Evolutionary conservation across 2,888 invertebrate species (phyloP).

Genomic region (Heliconius charithonia): DNA sequence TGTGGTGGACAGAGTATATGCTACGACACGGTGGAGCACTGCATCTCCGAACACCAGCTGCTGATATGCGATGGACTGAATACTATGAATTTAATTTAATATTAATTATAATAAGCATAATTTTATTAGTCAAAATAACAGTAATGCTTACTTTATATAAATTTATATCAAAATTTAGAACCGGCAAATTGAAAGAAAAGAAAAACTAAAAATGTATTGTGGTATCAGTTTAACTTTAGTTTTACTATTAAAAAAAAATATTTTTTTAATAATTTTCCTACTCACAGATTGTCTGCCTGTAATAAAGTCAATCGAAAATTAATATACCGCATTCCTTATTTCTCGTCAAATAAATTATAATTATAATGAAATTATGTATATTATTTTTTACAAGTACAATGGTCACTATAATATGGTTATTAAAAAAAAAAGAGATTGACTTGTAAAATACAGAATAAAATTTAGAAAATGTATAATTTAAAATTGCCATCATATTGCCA

Average conservation of each 20-base stretch:
- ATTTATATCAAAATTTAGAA: neutral
- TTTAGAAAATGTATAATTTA: too few relatives aligned
- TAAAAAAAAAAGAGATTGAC: too few relatives aligned
- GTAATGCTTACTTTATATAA: conserved; percentile 22
- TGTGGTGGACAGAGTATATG: conserved; percentile 77
- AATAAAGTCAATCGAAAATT: too few relatives aligned
- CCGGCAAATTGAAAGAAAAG: neutral
- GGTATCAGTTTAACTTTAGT: neutral
- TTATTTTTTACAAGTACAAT: too few relatives aligned
- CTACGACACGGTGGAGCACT: conserved; percentile 63
- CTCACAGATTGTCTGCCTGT: too few relatives aligned
- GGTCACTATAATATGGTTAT: too few relatives aligned
- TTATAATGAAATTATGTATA: too few relatives aligned
- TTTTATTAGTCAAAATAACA: neutral
- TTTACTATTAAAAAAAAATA: neutral
- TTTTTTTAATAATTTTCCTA: too few relatives aligned
- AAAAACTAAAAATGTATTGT: neutral
- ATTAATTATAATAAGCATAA: conserved; percentile 30
- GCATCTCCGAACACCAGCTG: conserved; percentile 53
- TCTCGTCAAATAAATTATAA: too few relatives aligned
- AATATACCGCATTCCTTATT: too few relatives aligned
- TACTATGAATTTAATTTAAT: conserved; percentile 53
- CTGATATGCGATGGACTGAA: conserved; percentile 54
- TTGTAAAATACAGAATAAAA: too few relatives aligned
- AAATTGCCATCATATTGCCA: too few relatives aligned